phyloP scores from a whole-genome alignment of 2,113 vertebrate species.

The Prochilodus magdalenae region DNA sequence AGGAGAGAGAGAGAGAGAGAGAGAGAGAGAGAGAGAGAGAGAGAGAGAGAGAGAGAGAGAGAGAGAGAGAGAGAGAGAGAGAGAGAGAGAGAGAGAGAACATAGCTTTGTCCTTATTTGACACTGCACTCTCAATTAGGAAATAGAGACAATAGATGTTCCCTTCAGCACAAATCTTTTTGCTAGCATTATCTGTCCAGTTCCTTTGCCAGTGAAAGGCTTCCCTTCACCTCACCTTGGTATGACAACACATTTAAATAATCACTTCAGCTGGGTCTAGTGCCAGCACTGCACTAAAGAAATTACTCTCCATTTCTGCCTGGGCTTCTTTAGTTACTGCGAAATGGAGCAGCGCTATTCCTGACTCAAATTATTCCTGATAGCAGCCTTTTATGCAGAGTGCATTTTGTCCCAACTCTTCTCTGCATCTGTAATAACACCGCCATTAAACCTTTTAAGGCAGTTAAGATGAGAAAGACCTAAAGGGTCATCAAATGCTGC shows the following conservation, averaged over 20 bases:
- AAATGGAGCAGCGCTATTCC: neutral
- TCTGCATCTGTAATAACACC: neutral
- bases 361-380: constrained; percentile 9
- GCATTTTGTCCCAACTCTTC: neutral
- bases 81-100: neutral
- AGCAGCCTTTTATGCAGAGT: neutral
- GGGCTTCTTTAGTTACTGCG: neutral
- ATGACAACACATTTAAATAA: constrained; percentile 39
- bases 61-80: neutral
- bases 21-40: too few relatives aligned
- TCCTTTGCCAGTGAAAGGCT: constrained; percentile 31
- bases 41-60: neutral
- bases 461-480: neutral
- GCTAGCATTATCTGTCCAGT: constrained; percentile 33
- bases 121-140: constrained; percentile 41
- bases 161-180: constrained; percentile 30
- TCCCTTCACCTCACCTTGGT: constrained; percentile 35
- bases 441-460: neutral
- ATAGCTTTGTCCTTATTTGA: constrained; percentile 30
- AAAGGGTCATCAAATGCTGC: neutral
- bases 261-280: constrained; percentile 11
- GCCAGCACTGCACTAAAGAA: constrained; percentile 41
- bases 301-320: neutral
- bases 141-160: constrained; percentile 47
- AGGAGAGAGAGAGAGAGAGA: too few relatives aligned